Base-by-base conservation (phyloP, 2,797 vertebrate species). In the Muscicapa comitata region DNA sequence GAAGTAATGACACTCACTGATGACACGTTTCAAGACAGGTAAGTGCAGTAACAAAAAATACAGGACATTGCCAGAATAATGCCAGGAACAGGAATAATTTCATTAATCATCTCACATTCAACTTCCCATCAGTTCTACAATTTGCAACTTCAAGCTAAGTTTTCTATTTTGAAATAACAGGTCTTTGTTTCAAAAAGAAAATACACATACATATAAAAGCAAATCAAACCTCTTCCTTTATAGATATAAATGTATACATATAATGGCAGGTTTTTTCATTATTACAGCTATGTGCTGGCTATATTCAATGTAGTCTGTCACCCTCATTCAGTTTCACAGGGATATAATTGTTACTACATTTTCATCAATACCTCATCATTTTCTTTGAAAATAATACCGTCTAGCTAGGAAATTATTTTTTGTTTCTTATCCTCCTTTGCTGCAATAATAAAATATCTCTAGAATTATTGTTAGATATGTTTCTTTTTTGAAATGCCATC, bases 401-500 rank as follows among this genome's bases (percentile, higher is more conserved):
- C n/a, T 19, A 74, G 57, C 79, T 31, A 89, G 19, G 35, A 93
- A 66, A 88, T 82, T 67, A 53, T 81, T 90, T 93, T 76, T 79
- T 96, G 16, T 87, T 94, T 88, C 73, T 82, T 92, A 78, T 31
- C 24, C 78, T 68, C 43, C 43, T 55, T 35, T 42, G 38, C 28
- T 72, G 24, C 40, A 90, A 73, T 54, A 90, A 76, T 77, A 67
- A 96, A 96, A 81, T 91, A 90, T 58, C 80, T 90, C 75, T 25
- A 84, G 57, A 96, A 94, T 81, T 81, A 91, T 24, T 91, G 54
- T 71, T 85, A 72, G 45, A 84, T 55, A 40, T 31, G n/a, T 67
- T 92, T 57, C 80, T 93, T 67, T 84, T 95, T 68, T 43, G 48
- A 95, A 96, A 88, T 88, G 7, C 65, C 92, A 90, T 93, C 80